A percentile compares a stretch with the other conserved stretches of the same genome.
Conservation (phyloP, 2,797 vertebrate species). For the Enteromius argenteus region DNA sequence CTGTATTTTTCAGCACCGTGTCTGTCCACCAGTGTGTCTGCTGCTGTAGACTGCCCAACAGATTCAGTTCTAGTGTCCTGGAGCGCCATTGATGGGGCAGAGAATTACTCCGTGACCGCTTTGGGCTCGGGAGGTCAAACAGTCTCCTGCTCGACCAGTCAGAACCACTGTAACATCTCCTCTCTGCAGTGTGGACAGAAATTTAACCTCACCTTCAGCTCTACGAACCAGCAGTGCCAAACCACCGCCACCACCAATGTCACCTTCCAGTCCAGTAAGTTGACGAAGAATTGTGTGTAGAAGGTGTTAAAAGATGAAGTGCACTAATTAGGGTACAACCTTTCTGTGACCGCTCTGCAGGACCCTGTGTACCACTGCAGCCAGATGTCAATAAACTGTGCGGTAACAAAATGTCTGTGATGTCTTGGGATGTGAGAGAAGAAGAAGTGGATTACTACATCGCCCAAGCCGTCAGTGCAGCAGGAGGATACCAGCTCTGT, state of each 20-base stretch:
- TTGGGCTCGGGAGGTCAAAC: slow-evolving; percentile 58
- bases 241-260: slow-evolving; percentile 43
- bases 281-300: not conserved
- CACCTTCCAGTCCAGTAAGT: slow-evolving; percentile 70
- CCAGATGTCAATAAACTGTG: slow-evolving; percentile 66
- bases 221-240: slow-evolving; percentile 68
- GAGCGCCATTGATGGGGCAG: slow-evolving; percentile 57
- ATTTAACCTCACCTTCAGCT: slow-evolving; percentile 65
- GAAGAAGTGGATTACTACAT: slow-evolving; percentile 66
- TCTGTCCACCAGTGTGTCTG: slow-evolving; percentile 60
- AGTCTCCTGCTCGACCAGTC: slow-evolving; percentile 68
- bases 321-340: not conserved
- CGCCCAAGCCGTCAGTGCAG: slow-evolving; percentile 55
- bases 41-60: slow-evolving; percentile 63
- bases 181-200: slow-evolving; percentile 69
- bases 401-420: slow-evolving; percentile 56
- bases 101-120: slow-evolving; percentile 68
- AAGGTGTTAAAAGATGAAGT: not conserved
- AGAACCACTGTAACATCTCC: slow-evolving; percentile 66
- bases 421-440: slow-evolving; percentile 68
- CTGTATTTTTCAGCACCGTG: slow-evolving; percentile 71
- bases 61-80: slow-evolving; percentile 69
- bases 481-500: slow-evolving; percentile 59
- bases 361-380: slow-evolving; percentile 69
- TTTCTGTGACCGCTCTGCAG: slow-evolving; percentile 55